phyloP scores from a whole-genome alignment of 2,888 invertebrate genomes.

The Oasisia sp. region DNA sequence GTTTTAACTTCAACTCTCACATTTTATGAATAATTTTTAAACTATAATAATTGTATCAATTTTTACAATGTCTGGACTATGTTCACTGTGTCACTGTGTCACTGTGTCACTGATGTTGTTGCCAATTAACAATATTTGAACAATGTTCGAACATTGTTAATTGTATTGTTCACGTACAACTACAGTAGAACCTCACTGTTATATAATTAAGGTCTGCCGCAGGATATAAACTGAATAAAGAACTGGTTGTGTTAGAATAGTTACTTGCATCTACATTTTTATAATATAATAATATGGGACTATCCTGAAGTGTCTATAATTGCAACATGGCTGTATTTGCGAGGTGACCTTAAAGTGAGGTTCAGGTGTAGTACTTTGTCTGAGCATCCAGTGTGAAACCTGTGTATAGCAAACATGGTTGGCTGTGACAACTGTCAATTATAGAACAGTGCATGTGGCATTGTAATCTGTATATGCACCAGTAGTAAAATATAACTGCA shows the following conservation, averaged over 20 bases:
- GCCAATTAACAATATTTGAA: neutral
- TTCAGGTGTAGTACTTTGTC: neutral
- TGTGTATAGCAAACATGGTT: neutral
- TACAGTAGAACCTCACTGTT: neutral
- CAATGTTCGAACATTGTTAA: neutral
- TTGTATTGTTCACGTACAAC: neutral
- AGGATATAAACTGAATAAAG: too few species aligned
- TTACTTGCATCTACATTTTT: too few species aligned
- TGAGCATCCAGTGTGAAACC: neutral
- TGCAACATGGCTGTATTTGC: too few species aligned
- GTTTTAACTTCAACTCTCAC: neutral
- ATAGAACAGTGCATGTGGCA: neutral
- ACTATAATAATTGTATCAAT: neutral
- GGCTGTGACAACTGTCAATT: neutral
- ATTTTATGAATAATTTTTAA: neutral
- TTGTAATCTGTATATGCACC: neutral
- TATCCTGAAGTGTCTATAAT: too few species aligned
- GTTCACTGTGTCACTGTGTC: neutral
- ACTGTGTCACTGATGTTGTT: neutral
- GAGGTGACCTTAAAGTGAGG: too few species aligned
- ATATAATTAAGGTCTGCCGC: neutral
- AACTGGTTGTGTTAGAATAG: too few species aligned
- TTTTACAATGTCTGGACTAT: neutral
- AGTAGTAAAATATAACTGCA: neutral
- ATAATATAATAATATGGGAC: too few species aligned